A percentile compares a stretch with the other conserved stretches of the same genome.
Evolutionary conservation across 2,888 invertebrate species (phyloP).

Genomic region (Meteorus colon): DNA sequence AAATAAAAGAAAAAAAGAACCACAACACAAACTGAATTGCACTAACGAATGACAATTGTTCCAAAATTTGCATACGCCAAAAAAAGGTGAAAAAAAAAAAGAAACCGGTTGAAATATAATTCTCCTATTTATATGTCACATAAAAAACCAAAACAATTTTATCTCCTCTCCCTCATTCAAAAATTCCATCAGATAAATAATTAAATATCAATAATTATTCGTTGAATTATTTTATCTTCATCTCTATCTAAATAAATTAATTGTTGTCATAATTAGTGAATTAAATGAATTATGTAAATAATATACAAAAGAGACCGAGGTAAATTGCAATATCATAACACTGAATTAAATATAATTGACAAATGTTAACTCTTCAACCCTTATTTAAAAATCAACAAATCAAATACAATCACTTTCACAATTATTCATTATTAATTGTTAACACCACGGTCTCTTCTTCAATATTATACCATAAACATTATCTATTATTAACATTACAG

Average conservation of each 20-base stretch:
- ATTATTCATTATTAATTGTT: no score
- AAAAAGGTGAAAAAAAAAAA: conserved; percentile 12
- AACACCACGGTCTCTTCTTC: no score
- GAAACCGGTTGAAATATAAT: conserved; percentile 50
- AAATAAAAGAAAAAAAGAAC: not conserved
- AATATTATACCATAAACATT: not conserved
- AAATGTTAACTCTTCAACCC: no score
- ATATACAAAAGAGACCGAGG: not conserved
- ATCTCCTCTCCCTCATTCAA: no score
- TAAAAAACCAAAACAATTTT: no score
- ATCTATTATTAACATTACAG: not conserved
- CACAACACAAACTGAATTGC: not conserved
- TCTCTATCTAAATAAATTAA: not conserved
- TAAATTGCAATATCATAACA: no score
- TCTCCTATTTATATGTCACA: not conserved
- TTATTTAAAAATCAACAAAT: no score
- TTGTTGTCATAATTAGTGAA: not conserved
- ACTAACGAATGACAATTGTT: conserved; percentile 25
- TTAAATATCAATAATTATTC: not conserved
- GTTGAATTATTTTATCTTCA: not conserved
- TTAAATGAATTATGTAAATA: not conserved
- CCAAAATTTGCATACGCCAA: not conserved
- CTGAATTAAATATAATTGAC: no score
- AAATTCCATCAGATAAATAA: no score
- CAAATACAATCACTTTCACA: no score